Evolutionary conservation across 2,888 invertebrate species (phyloP).

Genomic region (Melieria omissa): DNA sequence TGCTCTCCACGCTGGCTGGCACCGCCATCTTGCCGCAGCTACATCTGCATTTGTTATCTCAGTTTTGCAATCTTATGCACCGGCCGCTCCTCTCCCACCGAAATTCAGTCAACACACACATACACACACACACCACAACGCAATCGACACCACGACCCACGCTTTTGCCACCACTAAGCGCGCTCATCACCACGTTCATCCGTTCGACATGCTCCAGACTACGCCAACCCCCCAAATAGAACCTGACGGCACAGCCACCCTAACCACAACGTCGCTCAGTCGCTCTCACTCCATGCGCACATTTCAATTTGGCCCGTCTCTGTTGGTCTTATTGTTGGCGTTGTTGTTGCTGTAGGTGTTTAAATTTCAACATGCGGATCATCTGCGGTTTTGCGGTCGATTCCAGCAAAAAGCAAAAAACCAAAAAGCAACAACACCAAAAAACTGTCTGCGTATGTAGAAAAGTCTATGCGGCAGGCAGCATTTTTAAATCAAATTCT

Average conservation of each 20-base stretch:
- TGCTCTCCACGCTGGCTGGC: neutral
- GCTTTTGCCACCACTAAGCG: neutral
- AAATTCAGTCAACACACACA: slow-evolving; percentile 20
- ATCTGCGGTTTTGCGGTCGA: slow-evolving; percentile 56
- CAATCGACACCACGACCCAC: neutral
- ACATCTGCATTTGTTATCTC: neutral
- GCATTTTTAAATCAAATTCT: too few species aligned
- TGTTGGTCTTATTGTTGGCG: neutral
- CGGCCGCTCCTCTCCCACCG: neutral
- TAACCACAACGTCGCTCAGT: neutral
- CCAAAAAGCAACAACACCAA: neutral
- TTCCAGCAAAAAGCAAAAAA: neutral
- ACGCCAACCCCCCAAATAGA: slow-evolving; percentile 30
- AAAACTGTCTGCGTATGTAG: neutral
- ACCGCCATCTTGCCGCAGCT: slow-evolving; percentile 3
- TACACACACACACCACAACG: neutral
- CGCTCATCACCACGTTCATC: slow-evolving; percentile 25
- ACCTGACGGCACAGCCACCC: slow-evolving; percentile 23
- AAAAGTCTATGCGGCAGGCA: neutral
- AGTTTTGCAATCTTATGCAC: slow-evolving; percentile 19
- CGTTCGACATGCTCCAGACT: slow-evolving; percentile 39
- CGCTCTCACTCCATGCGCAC: too few species aligned
- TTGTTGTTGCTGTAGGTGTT: slow-evolving; percentile 43
- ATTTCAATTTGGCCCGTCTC: too few species aligned
- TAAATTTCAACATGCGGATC: slow-evolving; percentile 57